Base-by-base conservation (phyloP, 2,113 vertebrate species). In the Chroicocephalus ridibundus region DNA sequence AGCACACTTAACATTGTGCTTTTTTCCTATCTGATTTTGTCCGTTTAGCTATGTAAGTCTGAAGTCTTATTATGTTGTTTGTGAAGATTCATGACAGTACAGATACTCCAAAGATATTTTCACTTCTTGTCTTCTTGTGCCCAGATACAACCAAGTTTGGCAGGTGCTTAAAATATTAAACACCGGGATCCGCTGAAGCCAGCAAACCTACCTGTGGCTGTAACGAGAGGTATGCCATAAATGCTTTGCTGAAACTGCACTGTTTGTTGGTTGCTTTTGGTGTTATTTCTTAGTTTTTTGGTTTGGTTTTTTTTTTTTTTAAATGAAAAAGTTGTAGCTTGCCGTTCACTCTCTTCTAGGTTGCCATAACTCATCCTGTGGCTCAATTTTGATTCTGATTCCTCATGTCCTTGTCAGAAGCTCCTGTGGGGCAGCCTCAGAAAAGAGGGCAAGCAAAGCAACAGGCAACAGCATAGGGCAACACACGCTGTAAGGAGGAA, bases 401-500 rank as follows among this genome's bases (percentile, higher is more conserved):
- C 27, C 75, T 62, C 1, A 0, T 9, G 57, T 32, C 44, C 24
- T 54, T 47, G 11, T 51, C 36, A 40, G 81, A 46, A 66, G 46
- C 14, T 90, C 25, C 46, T 60, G 19, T 40, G 46, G 21, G 19
- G 71, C 55, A 69, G 61, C 40, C 71, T 49, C 61, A 44, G 55
- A 69, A 78, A 44, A 49, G 38, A 36, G 46, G 40, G n/a, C 31
- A 54, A 38, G 51, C 13, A 55, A 52, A 69, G 69, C 54, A 68
- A 42, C 7, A 36, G 75, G 58, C 21, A 61, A 34, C 13, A 65
- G 64, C 75, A 54, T 2, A 42, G 44, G 58, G 71, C 60, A 46
- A 9, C 2, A 5, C 8, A 3, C 0, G 5, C 25, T 15, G 0
- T 11, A 36, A 11, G 31, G 49, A 78, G 19, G 55, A 58, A 60